These are phyloP conservation scores for Tetragonula clypearis DNA, from an alignment of 1,140 invertebrate species.

Conservation along the genomic window DNA sequence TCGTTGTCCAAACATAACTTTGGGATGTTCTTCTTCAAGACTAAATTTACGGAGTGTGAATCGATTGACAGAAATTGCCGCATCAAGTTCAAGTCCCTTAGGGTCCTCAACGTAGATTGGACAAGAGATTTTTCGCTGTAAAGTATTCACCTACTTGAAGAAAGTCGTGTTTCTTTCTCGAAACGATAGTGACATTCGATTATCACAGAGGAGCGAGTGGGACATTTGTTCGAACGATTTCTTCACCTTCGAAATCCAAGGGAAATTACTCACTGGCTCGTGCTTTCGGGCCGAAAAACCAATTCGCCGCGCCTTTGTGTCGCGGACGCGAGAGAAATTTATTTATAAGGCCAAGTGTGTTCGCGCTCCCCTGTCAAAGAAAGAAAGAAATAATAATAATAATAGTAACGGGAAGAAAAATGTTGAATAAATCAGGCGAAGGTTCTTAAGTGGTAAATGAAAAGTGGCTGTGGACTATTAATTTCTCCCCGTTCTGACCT, in stretches of 20 bases:
- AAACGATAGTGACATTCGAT: background rate
- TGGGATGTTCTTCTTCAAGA: too few relatives aligned
- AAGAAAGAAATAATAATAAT: too few relatives aligned
- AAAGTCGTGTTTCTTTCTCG: background rate
- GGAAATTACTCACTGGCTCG: background rate
- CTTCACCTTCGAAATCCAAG: background rate
- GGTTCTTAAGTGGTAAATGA: background rate
- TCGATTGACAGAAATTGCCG: background rate
- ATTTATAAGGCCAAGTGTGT: background rate
- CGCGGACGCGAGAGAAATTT: too few relatives aligned
- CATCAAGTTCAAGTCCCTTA: too few relatives aligned
- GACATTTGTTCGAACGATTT: background rate
- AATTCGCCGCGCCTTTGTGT: background rate
- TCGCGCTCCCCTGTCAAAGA: too few relatives aligned
- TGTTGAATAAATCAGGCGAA: background rate
- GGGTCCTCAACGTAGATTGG: too few relatives aligned
- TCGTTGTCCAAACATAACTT: too few relatives aligned
- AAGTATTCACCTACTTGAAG: background rate
- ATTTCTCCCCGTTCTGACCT: background rate
- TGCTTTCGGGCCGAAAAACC: background rate
- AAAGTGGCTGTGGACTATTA: background rate
- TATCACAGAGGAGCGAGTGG: rapidly evolving
- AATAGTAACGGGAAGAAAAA: too few relatives aligned
- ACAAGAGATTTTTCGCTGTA: background rate
- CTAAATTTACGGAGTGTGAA: too few relatives aligned